Conservation (phyloP, 2,797 vertebrate species). For the Setipinna tenuifilis region DNA sequence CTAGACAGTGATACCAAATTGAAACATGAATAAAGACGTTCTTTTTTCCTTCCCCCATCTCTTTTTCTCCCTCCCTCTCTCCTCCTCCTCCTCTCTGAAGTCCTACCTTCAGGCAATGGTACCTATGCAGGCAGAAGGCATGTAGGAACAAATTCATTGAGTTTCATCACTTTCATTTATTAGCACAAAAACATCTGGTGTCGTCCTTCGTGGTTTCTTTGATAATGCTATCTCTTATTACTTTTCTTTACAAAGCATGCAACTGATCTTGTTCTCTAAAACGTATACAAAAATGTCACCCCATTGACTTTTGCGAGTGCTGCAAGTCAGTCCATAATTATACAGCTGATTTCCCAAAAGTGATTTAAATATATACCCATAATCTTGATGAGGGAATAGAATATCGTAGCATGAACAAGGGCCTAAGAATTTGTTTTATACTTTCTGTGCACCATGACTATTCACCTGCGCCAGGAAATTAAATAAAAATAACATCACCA, state of each 20-base stretch:
- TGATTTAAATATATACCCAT: background rate
- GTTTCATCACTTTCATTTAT: constrained; percentile 47
- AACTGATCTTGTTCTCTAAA: background rate
- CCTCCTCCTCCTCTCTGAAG: constrained; percentile 52
- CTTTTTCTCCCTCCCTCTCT: constrained; percentile 24
- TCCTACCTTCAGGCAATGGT: constrained; percentile 56
- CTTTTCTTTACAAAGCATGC: background rate
- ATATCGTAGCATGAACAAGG: background rate
- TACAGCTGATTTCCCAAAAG: background rate
- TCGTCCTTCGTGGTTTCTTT: constrained; percentile 28
- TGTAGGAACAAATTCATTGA: constrained; percentile 63
- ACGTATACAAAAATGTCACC: background rate
- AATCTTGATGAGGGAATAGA: background rate
- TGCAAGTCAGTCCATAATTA: background rate
- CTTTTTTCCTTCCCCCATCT: constrained; percentile 8
- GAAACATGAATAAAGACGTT: constrained; percentile 64
- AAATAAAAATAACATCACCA: background rate
- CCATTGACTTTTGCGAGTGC: background rate
- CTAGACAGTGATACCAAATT: constrained; percentile 54
- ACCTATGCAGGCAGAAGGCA: constrained; percentile 52
- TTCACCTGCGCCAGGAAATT: background rate
- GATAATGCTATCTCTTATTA: background rate
- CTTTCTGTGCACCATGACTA: background rate
- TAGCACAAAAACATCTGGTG: constrained; percentile 51
- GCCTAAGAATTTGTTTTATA: background rate